Evolutionary conservation across 2,113 vertebrate genomes (phyloP), one percentile per base, ranked within the genome.

Genomic region (Callipepla californica): DNA sequence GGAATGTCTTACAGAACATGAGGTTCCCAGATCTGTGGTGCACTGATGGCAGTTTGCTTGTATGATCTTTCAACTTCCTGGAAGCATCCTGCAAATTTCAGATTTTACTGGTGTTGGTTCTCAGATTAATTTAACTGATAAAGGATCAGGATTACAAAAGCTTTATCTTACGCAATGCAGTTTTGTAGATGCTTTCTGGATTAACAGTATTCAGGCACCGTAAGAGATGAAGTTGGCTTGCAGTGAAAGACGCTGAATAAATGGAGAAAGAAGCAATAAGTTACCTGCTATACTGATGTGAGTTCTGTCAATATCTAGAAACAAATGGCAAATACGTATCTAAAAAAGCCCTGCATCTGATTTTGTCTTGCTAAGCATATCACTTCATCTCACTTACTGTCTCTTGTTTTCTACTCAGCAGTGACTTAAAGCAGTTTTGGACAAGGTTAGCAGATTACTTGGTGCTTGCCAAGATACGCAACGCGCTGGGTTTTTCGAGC

Each of bases 401-500:
- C 25, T 32, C 18, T 17, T 90, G 38, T 88, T 87, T 80, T 91
- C 28, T 61, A 34, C 57, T 66, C n/a, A 36, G 23, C 94, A 98
- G 98, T 44, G 98, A 98, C n/a, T 96, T 98, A 36, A 98, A 98
- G 90, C 97, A 98, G 23, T 97, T 99, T 73, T 96, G 97, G 36
- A 91, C 97, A 69, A 96, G 95, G 34, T 62, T 99, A 90, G 98
- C 98, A 3, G 98, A 99, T 80, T 97, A 96, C 63, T 93, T 99
- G 11, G 98, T 99, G 47, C 95, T 99, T 44, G 97, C 98, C 65
- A 98, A 97, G 96, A 97, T 99, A 65, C 98, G 98, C 78, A 95
- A 72, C 13, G 97, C 98, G 0, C 95, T 98, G 78, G 99, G 98
- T 32, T 97, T 99, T 44, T 98, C 98, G 47, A 97, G 51, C 91